Conservation (phyloP, 2,797 vertebrate species). For the Pantherophis alleghaniensis region DNA sequence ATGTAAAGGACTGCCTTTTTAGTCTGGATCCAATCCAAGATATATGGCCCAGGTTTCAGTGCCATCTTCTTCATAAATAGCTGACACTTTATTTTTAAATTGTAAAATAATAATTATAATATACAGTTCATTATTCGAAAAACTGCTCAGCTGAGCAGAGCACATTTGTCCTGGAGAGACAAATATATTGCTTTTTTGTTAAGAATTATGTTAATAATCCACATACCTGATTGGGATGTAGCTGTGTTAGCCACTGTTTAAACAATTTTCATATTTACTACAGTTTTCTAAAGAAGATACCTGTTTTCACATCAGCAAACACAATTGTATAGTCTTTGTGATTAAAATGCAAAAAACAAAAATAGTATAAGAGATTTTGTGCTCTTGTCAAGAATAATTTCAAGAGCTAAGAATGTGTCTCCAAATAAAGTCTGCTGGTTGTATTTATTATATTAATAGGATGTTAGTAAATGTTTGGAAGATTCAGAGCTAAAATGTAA, state of each 20-base stretch:
- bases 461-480: slow-evolving; percentile 76
- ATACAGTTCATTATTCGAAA: slow-evolving; percentile 66
- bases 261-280: slow-evolving; percentile 75
- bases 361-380: slow-evolving; percentile 61
- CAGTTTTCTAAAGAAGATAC: slow-evolving; percentile 74
- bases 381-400: slow-evolving; percentile 70
- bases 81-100: slow-evolving; percentile 71
- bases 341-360: slow-evolving; percentile 62
- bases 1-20: background rate
- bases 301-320: slow-evolving; percentile 73
- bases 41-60: slow-evolving; percentile 70
- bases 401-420: slow-evolving; percentile 68
- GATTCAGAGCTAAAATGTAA: slow-evolving; percentile 80
- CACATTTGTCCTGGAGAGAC: slow-evolving; percentile 65
- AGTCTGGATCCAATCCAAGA: slow-evolving; percentile 39
- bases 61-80: slow-evolving; percentile 68
- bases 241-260: slow-evolving; percentile 69
- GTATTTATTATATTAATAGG: slow-evolving; percentile 77
- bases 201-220: slow-evolving; percentile 66
- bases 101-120: slow-evolving; percentile 46
- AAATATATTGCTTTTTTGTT: slow-evolving; percentile 58
- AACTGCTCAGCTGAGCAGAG: slow-evolving; percentile 64
- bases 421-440: slow-evolving; percentile 74
- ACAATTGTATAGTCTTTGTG: slow-evolving; percentile 73
- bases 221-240: slow-evolving; percentile 69